phyloP scores from a whole-genome alignment of 2,113 vertebrate species.

The Pandion haliaetus region DNA sequence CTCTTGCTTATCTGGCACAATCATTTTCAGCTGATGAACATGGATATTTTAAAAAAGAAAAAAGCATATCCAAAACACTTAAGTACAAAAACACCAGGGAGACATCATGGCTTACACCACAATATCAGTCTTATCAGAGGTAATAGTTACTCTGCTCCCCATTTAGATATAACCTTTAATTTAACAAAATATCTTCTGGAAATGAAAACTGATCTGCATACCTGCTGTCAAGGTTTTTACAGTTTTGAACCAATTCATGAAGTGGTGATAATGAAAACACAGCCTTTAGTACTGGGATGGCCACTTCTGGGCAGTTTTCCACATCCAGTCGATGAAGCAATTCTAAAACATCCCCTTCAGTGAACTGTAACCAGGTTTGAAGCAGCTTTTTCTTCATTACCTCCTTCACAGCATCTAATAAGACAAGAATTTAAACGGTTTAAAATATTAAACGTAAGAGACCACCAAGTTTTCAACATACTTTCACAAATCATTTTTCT shows the following conservation, averaged over 20 bases:
- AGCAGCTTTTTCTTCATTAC: constrained; percentile 81
- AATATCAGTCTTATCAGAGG: neutral
- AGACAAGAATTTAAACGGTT: neutral
- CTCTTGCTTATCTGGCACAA: neutral
- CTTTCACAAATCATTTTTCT: neutral
- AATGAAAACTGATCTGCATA: constrained; percentile 39
- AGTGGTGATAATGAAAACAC: constrained; percentile 76
- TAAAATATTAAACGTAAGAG: neutral
- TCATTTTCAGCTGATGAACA: neutral
- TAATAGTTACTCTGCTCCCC: neutral
- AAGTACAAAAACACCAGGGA: neutral
- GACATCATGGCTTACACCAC: neutral
- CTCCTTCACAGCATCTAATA: constrained; percentile 84
- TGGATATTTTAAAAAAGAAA: neutral
- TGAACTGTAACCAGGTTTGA: constrained; percentile 83
- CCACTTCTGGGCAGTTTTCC: constrained; percentile 89
- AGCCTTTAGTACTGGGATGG: constrained; percentile 76
- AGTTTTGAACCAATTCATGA: constrained; percentile 75
- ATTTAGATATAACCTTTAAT: neutral
- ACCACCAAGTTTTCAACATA: neutral
- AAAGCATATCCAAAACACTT: neutral
- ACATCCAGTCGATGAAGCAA: constrained; percentile 92
- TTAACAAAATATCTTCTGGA: neutral
- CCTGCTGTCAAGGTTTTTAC: constrained; percentile 79
- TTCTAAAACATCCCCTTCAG: constrained; percentile 83